Evolutionary conservation across 1,140 invertebrate species (phyloP), one percentile per base, ranked within the genome.

Genomic region (Medauroidea extradentata): DNA sequence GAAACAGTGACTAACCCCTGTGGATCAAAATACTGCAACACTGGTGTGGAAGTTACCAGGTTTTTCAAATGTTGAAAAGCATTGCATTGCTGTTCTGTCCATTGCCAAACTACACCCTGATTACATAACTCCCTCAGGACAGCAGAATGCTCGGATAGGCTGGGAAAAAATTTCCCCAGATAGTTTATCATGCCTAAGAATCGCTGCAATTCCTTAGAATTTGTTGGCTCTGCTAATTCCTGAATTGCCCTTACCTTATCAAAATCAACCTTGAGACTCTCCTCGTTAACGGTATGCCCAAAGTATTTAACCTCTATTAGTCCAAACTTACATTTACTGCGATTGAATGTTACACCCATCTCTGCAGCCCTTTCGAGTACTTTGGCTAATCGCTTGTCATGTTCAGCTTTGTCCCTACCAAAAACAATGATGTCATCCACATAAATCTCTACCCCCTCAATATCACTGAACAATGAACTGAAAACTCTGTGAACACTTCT

Each of bases 201-300:
- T 55, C 44, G 39, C 24, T 62, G 18, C 5, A 63, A 38, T n/a
- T 52, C 61, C 9, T 43, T 34, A 8, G 27, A 42, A 57, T 63
- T 56, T 34, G 41, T 42, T 23, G 70, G 69, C 38, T 5, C 21
- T 25, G 62, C 43, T 59, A 75, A 65, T 29, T 75, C 64, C 51
- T 57, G 34, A 2, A 75, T 68, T 42, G 66, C 71, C 2, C 53
- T 57, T 2, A 72, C 54, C 49, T 75, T 75, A 11, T 57, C 54
- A 18, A 61, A 63, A 53, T 65, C 62, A 1, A 69, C 63, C 14
- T 61, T 62, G 53, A 75, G 58, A 1, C 73, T 73, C 3, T 70
- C 25, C 48, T 66, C 63, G 50, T 71, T 56, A 13, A 78, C 67
- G 13, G 69, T 53, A 66, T 66, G 67, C 13, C 75, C 75, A 25